Base-by-base conservation (phyloP, 2,113 vertebrate genomes). In the Isichthys henryi region DNA sequence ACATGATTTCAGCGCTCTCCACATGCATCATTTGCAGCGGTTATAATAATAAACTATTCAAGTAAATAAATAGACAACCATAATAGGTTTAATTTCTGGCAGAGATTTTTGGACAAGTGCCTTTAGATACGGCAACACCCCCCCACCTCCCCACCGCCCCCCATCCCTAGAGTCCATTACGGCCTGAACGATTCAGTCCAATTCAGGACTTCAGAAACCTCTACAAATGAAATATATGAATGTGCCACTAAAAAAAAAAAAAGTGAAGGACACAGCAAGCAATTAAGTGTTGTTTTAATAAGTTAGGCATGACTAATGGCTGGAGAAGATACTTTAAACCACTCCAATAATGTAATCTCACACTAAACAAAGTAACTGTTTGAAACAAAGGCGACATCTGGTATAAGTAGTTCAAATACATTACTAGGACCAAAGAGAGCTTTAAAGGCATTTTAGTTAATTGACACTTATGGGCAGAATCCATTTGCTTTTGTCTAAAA, bases 241-340 rank as follows among this genome's bases (percentile, higher is more conserved):
- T 89, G 31, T 31, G 88, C 77, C 82, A 84, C 43, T 13, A 27
- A 35, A 77, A 77, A 82, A 89, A 77, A 43, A 45, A 89, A 89
- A 35, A 8, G 80, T 85, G 80, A 53, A 89, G 77, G 45, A 89
- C 77, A 89, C 80, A 85, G 91, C 89, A 83, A 90, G 87, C 89
- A 92, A 92, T 93, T 88, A 91, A 92, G 91, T 91, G 90, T 92
- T 90, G 58, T 91, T 93, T 92, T 93, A 93, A 93, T 92, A 90
- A 93, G 90, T 91, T 91, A 90, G 88, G 90, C 89, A 92, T 92
- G 91, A 91, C 90, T 92, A 92, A 92, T 92, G 92, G 91, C 43
- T 91, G 66, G 43, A 35, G 91, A 91, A 91, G 90, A 93, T 91
- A 91, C 92, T 93, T 58, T 91, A 91, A 91, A 92, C 90, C 91